Evolutionary conservation across 2,797 vertebrate species (phyloP).

Genomic region (Xerus rutilus): DNA sequence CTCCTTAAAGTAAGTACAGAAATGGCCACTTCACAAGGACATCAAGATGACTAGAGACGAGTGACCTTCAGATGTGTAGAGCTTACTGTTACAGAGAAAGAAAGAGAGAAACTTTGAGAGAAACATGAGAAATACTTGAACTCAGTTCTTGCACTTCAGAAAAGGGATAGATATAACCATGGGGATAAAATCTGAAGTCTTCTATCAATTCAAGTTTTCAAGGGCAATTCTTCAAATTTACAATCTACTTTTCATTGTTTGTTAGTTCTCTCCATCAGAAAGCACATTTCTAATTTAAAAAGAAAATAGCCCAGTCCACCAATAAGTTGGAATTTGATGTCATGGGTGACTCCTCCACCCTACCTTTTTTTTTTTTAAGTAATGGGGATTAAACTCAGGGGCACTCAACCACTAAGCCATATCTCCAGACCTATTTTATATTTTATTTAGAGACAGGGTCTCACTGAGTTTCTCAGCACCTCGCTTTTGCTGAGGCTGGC

Average conservation of each 20-base stretch:
- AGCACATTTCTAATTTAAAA: neutral
- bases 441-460: too few relatives aligned
- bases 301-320: neutral
- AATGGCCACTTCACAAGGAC: neutral
- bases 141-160: neutral
- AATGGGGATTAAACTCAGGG: too few relatives aligned
- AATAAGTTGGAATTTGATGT: neutral
- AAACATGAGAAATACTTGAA: neutral
- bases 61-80: neutral
- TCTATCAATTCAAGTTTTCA: neutral
- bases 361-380: too few relatives aligned
- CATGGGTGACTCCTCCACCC: too few relatives aligned
- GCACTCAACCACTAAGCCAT: too few relatives aligned
- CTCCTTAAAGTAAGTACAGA: neutral
- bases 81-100: neutral
- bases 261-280: neutral
- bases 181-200: neutral
- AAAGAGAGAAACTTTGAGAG: neutral
- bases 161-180: neutral
- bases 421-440: too few relatives aligned
- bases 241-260: neutral
- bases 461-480: too few relatives aligned
- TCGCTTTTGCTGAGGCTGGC: too few relatives aligned
- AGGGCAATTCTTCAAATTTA: neutral
- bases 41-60: neutral